A percentile compares a stretch with the other conserved stretches of the same genome.
These are phyloP conservation scores for Xestia rhomboidea DNA, from an alignment of 2,888 invertebrate genomes.

Conservation along the genomic window DNA sequence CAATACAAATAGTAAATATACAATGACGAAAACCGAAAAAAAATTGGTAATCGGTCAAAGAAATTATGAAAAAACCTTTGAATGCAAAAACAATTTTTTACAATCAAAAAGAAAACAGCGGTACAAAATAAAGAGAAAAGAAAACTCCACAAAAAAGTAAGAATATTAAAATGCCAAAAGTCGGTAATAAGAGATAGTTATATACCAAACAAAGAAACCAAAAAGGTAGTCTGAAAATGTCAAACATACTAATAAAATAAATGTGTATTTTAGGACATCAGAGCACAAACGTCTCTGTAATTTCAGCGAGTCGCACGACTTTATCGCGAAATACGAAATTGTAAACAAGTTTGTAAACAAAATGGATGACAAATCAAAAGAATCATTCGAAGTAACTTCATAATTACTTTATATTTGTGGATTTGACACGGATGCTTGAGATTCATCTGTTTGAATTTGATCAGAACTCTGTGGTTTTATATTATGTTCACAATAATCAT, in stretches of 20 bases:
- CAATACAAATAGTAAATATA: not conserved
- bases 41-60: not conserved
- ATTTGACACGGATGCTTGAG: slow-evolving; percentile 1
- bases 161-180: not conserved
- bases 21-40: not conserved
- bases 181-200: not conserved
- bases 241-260: slow-evolving; percentile 19
- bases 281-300: slow-evolving; percentile 3
- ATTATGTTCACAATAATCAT: not conserved
- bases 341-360: slow-evolving; percentile 24
- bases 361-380: slow-evolving; percentile 30
- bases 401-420: slow-evolving; percentile 13
- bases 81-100: not conserved
- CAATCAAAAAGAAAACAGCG: not conserved
- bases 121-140: not conserved
- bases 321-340: slow-evolving; percentile 12
- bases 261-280: not conserved
- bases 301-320: slow-evolving; percentile 11
- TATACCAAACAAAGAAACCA: not conserved
- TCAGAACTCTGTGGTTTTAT: not conserved
- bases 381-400: slow-evolving; percentile 7
- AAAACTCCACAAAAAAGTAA: not conserved
- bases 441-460: not conserved
- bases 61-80: not conserved
- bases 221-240: slow-evolving; percentile 12